A percentile compares a stretch with the other conserved stretches of the same genome.
Conservation (phyloP, 2,888 invertebrate genomes). For the Acleris sparsana region DNA sequence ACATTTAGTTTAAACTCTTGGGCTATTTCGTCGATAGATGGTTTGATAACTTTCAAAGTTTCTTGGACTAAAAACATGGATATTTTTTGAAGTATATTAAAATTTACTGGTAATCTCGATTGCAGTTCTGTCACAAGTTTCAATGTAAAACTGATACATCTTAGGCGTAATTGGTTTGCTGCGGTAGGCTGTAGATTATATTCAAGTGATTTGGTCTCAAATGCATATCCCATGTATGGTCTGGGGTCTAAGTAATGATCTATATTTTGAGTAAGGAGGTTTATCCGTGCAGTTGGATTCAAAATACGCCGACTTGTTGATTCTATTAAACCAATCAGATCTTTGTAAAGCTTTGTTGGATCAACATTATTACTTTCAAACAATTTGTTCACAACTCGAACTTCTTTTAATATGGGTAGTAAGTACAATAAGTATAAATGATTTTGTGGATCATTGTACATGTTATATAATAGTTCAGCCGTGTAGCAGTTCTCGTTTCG, state of each 20-base stretch:
- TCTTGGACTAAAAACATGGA: too few species aligned
- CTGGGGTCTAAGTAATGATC: constrained; percentile 21
- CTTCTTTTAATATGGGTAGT: background rate
- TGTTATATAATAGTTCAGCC: background rate
- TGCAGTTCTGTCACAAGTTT: background rate
- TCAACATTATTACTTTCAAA: constrained; percentile 10
- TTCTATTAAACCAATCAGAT: constrained; percentile 8
- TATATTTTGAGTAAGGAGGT: constrained; percentile 28
- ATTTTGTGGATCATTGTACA: background rate
- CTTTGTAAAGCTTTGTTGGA: constrained; percentile 21
- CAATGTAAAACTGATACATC: constrained; percentile 18
- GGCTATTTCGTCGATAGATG: too few species aligned
- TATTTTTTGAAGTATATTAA: too few species aligned
- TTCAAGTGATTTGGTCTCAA: constrained; percentile 13
- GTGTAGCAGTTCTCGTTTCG: background rate
- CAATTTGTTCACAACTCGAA: constrained; percentile 11
- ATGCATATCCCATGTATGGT: constrained; percentile 33
- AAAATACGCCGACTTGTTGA: background rate
- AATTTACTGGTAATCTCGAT: too few species aligned
- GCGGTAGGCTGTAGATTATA: constrained; percentile 24
- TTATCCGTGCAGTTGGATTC: constrained; percentile 17
- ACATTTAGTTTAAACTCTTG: too few species aligned
- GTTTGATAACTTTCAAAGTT: too few species aligned
- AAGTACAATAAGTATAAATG: constrained; percentile 2
- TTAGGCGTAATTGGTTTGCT: constrained; percentile 30